Evolutionary conservation across 1,140 invertebrate species (phyloP).

Genomic region (Gryon sp.): DNA sequence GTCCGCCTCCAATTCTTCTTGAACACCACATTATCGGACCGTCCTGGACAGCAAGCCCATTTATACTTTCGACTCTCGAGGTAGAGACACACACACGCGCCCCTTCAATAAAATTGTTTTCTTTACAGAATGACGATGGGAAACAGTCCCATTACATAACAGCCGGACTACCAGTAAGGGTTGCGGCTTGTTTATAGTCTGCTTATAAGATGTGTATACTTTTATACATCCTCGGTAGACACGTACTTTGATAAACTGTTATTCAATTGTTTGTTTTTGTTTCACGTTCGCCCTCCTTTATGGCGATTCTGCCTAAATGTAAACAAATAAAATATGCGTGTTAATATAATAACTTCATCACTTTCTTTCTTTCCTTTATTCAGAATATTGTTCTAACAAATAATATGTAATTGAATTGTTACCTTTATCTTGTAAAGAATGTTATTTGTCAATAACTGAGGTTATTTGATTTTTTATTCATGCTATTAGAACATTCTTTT

Average conservation of each 20-base stretch:
- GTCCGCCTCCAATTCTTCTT: slow-evolving; percentile 71
- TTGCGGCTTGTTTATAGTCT: slow-evolving; percentile 39
- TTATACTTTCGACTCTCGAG: slow-evolving; percentile 68
- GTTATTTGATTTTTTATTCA: too few relatives aligned
- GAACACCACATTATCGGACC: slow-evolving; percentile 76
- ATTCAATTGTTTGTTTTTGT: slow-evolving; percentile 14
- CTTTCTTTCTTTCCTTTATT: too few relatives aligned
- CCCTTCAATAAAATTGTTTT: slow-evolving; percentile 53
- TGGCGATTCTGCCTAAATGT: too few relatives aligned
- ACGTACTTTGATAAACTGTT: slow-evolving; percentile 12
- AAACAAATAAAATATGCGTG: too few relatives aligned
- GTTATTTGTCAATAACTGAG: too few relatives aligned
- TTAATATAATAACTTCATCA: too few relatives aligned
- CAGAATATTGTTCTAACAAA: too few relatives aligned
- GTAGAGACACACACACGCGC: slow-evolving; percentile 11
- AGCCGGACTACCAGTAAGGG: slow-evolving; percentile 8
- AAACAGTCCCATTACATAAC: slow-evolving; percentile 45
- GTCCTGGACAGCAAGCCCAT: slow-evolving; percentile 74
- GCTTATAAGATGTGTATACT: slow-evolving; percentile 17
- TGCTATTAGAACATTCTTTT: too few relatives aligned
- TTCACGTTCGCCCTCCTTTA: too few relatives aligned
- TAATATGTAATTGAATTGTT: too few relatives aligned
- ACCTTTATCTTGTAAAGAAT: too few relatives aligned
- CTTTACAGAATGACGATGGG: slow-evolving; percentile 40
- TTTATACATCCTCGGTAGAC: slow-evolving; percentile 9